Conservation (phyloP, 2,113 vertebrate genomes). For the Megaceryle torquata region DNA sequence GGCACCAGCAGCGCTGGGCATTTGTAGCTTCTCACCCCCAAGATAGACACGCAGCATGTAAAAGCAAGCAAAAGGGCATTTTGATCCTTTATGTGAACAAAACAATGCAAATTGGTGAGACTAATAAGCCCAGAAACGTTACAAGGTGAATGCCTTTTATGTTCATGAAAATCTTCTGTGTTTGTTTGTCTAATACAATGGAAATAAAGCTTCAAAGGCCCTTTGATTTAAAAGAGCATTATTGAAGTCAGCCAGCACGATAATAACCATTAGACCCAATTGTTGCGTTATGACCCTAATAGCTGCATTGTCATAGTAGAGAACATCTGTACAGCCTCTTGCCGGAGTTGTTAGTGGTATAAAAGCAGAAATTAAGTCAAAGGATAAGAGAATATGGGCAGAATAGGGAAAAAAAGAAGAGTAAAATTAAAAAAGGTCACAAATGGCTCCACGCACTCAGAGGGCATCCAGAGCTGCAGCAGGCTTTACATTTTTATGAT, state of each 20-base stretch:
- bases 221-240: constrained; percentile 54
- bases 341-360: not conserved
- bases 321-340: not conserved
- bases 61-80: constrained; percentile 53
- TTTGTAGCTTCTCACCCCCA: not conserved
- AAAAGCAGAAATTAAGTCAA: not conserved
- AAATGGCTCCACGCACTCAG: not conserved
- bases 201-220: constrained; percentile 47
- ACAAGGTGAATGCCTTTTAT: constrained; percentile 60
- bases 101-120: constrained; percentile 64
- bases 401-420: not conserved
- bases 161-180: constrained; percentile 18
- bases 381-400: not conserved
- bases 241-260: not conserved
- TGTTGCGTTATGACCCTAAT: not conserved
- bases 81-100: constrained; percentile 65
- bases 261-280: constrained; percentile 31
- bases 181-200: constrained; percentile 53
- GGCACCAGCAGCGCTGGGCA: not conserved
- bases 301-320: not conserved
- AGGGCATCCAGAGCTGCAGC: not conserved
- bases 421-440: not conserved
- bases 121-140: constrained; percentile 37
- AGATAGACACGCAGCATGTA: not conserved
- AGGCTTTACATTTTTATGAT: not conserved